A percentile compares a stretch with the other conserved stretches of the same genome.
phyloP scores from a whole-genome alignment of 1,140 invertebrate species.

The Cydia splendana region DNA sequence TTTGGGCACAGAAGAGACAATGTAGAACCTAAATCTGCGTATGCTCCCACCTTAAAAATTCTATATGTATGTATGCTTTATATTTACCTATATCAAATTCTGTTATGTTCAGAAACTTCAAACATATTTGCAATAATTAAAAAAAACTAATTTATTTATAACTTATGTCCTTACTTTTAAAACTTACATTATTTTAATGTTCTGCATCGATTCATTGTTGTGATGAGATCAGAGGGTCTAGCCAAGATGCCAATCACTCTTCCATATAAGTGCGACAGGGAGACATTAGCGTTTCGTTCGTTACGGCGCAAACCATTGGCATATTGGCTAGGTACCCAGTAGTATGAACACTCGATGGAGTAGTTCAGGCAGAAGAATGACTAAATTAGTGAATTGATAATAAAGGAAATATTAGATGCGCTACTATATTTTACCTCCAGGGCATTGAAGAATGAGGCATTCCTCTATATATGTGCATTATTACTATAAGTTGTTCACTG shows the following conservation, averaged over 20 bases:
- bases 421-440: neutral
- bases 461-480: constrained; percentile 17
- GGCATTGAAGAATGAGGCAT: constrained; percentile 4
- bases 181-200: constrained; percentile 3
- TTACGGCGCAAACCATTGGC: too few species aligned
- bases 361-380: constrained; percentile 15
- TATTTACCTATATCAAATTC: constrained; percentile 16
- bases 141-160: constrained; percentile 32
- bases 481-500: constrained; percentile 30
- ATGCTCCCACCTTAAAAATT: neutral
- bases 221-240: neutral
- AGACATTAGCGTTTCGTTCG: too few species aligned
- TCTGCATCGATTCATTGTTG: constrained; percentile 15
- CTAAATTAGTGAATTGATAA: constrained; percentile 19
- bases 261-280: too few species aligned
- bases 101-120: constrained; percentile 10
- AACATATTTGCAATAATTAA: constrained; percentile 19
- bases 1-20: too few species aligned
- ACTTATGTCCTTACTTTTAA: constrained; percentile 31
- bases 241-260: too few species aligned
- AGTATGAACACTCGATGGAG: neutral
- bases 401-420: constrained; percentile 3
- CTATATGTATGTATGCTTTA: neutral
- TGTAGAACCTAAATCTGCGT: too few species aligned
- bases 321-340: neutral